Evolutionary conservation across 2,888 invertebrate genomes (phyloP).

Genomic region (Drosophila demipolita): DNA sequence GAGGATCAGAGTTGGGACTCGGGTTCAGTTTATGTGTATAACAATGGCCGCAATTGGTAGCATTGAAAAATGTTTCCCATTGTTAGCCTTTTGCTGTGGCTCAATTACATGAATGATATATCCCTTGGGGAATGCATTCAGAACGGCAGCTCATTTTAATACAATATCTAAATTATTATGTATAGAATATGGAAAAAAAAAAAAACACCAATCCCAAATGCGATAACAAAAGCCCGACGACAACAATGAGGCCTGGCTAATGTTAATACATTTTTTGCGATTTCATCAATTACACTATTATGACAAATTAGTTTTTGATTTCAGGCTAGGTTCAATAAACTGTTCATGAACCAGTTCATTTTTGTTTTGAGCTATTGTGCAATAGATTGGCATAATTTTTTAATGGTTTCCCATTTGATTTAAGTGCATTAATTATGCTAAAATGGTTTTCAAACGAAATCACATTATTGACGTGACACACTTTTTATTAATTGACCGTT

Average conservation of each 20-base stretch:
- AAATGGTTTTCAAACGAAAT: neutral
- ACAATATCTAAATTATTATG: slow-evolving; percentile 5
- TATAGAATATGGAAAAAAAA: too few relatives aligned
- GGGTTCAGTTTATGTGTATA: neutral
- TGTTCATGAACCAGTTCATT: neutral
- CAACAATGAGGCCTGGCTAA: slow-evolving; percentile 2
- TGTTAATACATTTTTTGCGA: neutral
- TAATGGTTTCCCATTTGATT: neutral
- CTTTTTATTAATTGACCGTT: too few relatives aligned
- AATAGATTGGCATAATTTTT: neutral
- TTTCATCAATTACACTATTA: neutral
- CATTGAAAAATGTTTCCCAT: slow-evolving; percentile 32
- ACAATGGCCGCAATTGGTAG: slow-evolving; percentile 30
- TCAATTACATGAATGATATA: slow-evolving; percentile 41
- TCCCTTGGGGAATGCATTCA: slow-evolving; percentile 35
- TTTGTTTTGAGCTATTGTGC: neutral
- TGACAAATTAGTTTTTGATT: neutral
- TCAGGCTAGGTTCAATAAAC: neutral
- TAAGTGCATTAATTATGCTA: neutral
- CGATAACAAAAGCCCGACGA: slow-evolving; percentile 7
- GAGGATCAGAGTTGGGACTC: slow-evolving; percentile 4
- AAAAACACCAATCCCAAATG: slow-evolving; percentile 10
- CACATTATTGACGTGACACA: neutral
- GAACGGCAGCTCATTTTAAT: neutral
- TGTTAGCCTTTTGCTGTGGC: slow-evolving; percentile 33